Evolutionary conservation across 2,797 vertebrate species (phyloP).

Genomic region (Nyctalus aviator): DNA sequence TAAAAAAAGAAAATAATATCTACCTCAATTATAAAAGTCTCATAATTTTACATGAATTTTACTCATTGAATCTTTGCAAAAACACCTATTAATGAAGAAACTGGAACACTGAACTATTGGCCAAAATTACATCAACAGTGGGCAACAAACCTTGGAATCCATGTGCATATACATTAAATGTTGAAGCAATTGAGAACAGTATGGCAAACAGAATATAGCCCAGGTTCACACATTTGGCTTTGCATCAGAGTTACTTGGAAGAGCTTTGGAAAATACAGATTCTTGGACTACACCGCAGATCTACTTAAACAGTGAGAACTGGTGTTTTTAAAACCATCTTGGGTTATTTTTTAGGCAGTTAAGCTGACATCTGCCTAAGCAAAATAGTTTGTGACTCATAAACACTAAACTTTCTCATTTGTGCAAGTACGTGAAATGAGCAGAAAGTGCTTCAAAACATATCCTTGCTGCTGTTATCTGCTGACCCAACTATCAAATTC

Average conservation of each 20-base stretch:
- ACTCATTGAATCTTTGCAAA: background rate
- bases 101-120: background rate
- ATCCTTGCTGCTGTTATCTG: background rate
- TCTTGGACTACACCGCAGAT: background rate
- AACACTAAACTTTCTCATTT: slow-evolving; percentile 32
- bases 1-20: background rate
- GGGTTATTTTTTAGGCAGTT: background rate
- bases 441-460: background rate
- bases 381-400: slow-evolving; percentile 39
- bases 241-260: slow-evolving; percentile 12
- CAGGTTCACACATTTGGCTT: background rate
- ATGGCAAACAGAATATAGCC: background rate
- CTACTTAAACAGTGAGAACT: background rate
- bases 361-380: slow-evolving; percentile 24
- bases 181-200: background rate
- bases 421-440: background rate
- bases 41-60: background rate
- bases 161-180: background rate
- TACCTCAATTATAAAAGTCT: background rate
- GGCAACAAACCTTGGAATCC: background rate
- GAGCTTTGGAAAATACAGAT: background rate
- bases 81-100: background rate
- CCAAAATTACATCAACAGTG: background rate
- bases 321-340: slow-evolving; percentile 20
- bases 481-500: background rate